phyloP scores from a whole-genome alignment of 2,888 invertebrate species.

The Neria commutata region DNA sequence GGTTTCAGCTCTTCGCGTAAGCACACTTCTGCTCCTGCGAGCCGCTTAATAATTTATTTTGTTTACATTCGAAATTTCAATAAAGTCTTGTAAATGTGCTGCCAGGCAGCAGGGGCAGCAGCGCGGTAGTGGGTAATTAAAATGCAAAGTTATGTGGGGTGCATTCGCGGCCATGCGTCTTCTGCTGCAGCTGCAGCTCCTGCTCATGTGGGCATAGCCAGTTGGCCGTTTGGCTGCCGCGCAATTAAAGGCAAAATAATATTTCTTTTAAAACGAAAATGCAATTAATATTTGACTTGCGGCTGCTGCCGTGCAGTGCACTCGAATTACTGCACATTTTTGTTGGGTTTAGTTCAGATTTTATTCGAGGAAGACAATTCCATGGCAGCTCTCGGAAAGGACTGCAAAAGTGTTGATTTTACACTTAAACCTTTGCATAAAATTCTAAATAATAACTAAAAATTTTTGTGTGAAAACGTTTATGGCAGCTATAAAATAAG shows the following conservation, averaged over 20 bases:
- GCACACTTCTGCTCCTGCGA: not conserved
- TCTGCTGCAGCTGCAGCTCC: no score
- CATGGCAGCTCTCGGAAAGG: no score
- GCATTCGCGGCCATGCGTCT: not conserved
- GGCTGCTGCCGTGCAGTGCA: not conserved
- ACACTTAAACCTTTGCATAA: no score
- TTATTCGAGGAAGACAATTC: no score
- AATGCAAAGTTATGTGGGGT: not conserved
- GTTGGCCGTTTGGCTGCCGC: no score
- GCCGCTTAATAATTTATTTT: conserved; percentile 14
- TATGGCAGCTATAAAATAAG: no score
- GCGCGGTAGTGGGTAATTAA: conserved; percentile 2
- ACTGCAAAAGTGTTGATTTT: no score
- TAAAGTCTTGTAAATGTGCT: conserved; percentile 14
- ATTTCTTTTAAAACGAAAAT: not conserved
- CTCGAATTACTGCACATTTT: no score
- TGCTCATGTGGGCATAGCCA: no score
- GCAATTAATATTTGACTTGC: not conserved
- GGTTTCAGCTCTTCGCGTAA: not conserved
- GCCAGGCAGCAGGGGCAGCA: not conserved
- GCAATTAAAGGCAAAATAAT: not conserved
- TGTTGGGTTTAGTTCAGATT: no score
- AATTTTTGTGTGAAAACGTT: no score
- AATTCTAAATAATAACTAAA: no score
- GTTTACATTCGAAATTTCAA: conserved; percentile 21